Conservation (phyloP, 2,888 invertebrate genomes). For the Orchesellides sinensis region DNA sequence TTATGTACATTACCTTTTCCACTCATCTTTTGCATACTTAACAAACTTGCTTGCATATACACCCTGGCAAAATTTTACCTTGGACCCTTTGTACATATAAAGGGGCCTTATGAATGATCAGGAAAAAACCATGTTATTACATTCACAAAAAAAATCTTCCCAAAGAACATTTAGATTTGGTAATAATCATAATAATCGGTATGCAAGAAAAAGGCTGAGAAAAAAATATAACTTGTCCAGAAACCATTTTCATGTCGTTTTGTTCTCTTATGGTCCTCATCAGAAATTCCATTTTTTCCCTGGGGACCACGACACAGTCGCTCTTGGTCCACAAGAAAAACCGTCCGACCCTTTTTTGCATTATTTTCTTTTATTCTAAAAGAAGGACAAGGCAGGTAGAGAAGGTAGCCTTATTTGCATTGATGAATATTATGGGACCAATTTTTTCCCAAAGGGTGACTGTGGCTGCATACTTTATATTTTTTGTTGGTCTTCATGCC, state of each 20-base stretch:
- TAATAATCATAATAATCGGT: too few relatives aligned
- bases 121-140: too few relatives aligned
- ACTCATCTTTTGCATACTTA: too few relatives aligned
- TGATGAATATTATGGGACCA: constrained; percentile 32
- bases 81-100: too few relatives aligned
- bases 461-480: background rate
- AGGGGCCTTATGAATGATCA: too few relatives aligned
- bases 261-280: background rate
- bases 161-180: too few relatives aligned
- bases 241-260: background rate
- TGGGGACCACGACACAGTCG: too few relatives aligned
- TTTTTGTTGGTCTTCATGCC: background rate
- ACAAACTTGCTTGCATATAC: too few relatives aligned
- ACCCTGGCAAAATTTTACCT: too few relatives aligned
- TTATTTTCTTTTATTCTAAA: constrained; percentile 11
- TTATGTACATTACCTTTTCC: background rate
- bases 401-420: constrained; percentile 56
- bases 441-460: constrained; percentile 50
- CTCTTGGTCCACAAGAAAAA: background rate
- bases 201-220: background rate
- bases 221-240: constrained; percentile 5
- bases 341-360: background rate
- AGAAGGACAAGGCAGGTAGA: too few relatives aligned
- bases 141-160: too few relatives aligned
- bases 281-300: background rate